A percentile compares a stretch with the other conserved stretches of the same genome.
These are phyloP conservation scores for Cataglyphis livida DNA, from an alignment of 2,888 invertebrate genomes.

Conservation along the genomic window DNA sequence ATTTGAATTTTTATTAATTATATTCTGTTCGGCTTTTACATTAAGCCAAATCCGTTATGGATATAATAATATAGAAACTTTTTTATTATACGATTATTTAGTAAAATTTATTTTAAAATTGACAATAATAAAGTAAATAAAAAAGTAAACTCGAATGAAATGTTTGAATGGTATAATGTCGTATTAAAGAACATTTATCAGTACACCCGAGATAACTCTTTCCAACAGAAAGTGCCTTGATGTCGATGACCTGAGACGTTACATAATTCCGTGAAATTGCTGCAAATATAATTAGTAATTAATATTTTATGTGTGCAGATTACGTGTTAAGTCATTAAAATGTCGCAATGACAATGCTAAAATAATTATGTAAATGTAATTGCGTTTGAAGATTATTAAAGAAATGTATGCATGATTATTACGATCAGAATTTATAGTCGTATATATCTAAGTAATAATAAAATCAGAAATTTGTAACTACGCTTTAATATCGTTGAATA, in stretches of 20 bases:
- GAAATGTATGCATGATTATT: not conserved
- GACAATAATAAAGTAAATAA: not conserved
- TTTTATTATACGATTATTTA: not conserved
- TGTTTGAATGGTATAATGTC: not conserved
- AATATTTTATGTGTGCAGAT: constrained; percentile 28
- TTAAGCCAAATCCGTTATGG: not conserved
- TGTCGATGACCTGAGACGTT: constrained; percentile 68
- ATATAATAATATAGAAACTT: not conserved
- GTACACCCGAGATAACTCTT: constrained; percentile 59
- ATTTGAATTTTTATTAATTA: not conserved
- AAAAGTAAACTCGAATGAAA: not conserved
- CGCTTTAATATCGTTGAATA: not conserved
- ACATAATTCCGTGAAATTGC: constrained; percentile 59
- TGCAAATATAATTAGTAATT: constrained; percentile 34
- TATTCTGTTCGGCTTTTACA: not conserved
- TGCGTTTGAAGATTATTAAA: not conserved
- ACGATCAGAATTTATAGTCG: not conserved
- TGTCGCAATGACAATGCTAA: not conserved
- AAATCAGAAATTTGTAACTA: not conserved
- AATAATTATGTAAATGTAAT: constrained; percentile 23
- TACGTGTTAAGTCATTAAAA: not conserved
- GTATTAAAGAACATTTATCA: constrained; percentile 60
- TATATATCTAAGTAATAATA: not conserved
- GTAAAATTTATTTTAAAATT: not conserved
- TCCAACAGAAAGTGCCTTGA: constrained; percentile 68